Percentiles rank a stretch among this genome's conserved stretches.
Conservation (phyloP, 2,888 invertebrate genomes). For the Druceiella hillmani region DNA sequence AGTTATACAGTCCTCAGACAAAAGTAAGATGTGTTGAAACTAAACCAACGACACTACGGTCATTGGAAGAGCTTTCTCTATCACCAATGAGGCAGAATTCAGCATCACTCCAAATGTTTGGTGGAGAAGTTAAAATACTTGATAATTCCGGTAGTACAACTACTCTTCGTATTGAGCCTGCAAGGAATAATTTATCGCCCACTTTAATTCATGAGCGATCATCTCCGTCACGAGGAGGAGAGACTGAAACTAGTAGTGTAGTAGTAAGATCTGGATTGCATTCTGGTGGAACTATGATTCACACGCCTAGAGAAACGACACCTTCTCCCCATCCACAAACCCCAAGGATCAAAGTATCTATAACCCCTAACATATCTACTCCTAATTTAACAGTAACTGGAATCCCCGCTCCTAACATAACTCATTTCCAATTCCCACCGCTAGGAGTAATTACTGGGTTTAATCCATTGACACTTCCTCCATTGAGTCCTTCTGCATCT, state of each 20-base stretch:
- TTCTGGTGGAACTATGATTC: slow-evolving; percentile 76
- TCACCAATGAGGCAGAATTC: slow-evolving; percentile 50
- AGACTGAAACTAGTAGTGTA: slow-evolving; percentile 57
- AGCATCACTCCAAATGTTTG: slow-evolving; percentile 62
- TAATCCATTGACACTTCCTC: slow-evolving; percentile 62
- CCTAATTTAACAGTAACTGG: slow-evolving; percentile 47
- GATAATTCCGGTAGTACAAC: slow-evolving; percentile 65
- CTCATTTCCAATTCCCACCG: slow-evolving; percentile 61
- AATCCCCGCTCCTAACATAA: slow-evolving; percentile 39
- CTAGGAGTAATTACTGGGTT: slow-evolving; percentile 64
- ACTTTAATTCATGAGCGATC: slow-evolving; percentile 47
- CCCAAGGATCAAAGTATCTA: slow-evolving; percentile 53
- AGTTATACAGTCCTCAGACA: slow-evolving; percentile 41
- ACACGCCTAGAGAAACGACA: slow-evolving; percentile 46
- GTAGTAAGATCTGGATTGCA: slow-evolving; percentile 77
- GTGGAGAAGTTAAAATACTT: slow-evolving; percentile 72
- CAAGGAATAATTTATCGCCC: slow-evolving; percentile 53
- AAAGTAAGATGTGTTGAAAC: slow-evolving; percentile 50
- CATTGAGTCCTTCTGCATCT: slow-evolving; percentile 40
- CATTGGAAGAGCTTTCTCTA: slow-evolving; percentile 54
- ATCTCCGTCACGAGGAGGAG: slow-evolving; percentile 41
- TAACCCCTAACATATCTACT: slow-evolving; percentile 49
- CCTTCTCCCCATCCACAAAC: slow-evolving; percentile 44
- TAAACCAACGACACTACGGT: slow-evolving; percentile 43
- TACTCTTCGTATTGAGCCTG: slow-evolving; percentile 63